Percentiles rank a stretch among this genome's conserved stretches.
These are phyloP conservation scores for Bembecia ichneumoniformis DNA, from an alignment of 2,888 invertebrate genomes.

Conservation along the genomic window DNA sequence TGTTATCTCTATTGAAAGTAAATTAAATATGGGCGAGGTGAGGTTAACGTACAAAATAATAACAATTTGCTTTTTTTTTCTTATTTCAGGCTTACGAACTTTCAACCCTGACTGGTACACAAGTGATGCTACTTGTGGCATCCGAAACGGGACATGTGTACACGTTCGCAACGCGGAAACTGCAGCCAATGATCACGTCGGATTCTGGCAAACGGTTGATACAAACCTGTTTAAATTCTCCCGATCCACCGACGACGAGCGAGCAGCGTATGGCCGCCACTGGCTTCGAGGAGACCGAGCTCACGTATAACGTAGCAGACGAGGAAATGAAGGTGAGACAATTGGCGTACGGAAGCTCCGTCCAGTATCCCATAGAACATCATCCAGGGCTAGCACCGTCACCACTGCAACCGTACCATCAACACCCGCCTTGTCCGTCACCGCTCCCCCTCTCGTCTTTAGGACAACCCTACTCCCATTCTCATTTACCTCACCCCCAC, in stretches of 20 bases:
- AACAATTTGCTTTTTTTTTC: not conserved
- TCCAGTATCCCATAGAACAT: slow-evolving; percentile 79
- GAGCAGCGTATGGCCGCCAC: slow-evolving; percentile 99
- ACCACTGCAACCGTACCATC: slow-evolving; percentile 79
- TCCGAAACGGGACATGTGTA: slow-evolving; percentile 99
- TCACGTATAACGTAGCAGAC: slow-evolving; percentile 95
- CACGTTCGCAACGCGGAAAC: slow-evolving; percentile 98
- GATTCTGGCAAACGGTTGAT: slow-evolving; percentile 97
- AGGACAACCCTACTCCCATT: slow-evolving; percentile 66
- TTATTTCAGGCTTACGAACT: slow-evolving; percentile 95
- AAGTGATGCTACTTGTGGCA: slow-evolving; percentile 99
- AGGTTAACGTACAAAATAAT: too few species aligned
- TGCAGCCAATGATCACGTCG: slow-evolving; percentile 99
- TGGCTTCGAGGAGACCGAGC: slow-evolving; percentile 98
- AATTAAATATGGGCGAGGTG: too few species aligned
- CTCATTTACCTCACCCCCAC: slow-evolving; percentile 76
- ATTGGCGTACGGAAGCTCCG: slow-evolving; percentile 88
- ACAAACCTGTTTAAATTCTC: slow-evolving; percentile 98
- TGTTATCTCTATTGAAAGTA: too few species aligned
- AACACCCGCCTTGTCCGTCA: slow-evolving; percentile 82
- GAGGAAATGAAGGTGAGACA: slow-evolving; percentile 98
- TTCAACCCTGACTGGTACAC: slow-evolving; percentile 98
- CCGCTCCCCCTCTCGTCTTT: slow-evolving; percentile 76
- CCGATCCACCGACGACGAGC: slow-evolving; percentile 87
- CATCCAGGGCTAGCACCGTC: slow-evolving; percentile 77